A percentile compares a stretch with the other conserved stretches of the same genome.
phyloP scores from a whole-genome alignment of 2,113 vertebrate genomes.

The Prinia subflava region DNA sequence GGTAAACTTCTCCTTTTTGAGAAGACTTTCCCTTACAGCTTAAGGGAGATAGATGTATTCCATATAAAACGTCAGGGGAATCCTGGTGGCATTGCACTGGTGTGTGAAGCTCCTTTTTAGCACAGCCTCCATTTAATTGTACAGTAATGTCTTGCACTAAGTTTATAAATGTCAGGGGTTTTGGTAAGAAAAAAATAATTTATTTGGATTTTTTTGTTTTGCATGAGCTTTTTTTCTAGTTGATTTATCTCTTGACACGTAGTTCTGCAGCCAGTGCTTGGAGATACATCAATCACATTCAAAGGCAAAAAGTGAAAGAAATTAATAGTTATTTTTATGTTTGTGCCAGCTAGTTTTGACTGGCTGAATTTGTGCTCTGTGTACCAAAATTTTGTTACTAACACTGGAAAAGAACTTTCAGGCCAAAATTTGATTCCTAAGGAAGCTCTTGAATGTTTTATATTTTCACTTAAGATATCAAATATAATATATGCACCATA shows the following conservation, averaged over 20 bases:
- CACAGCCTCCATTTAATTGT: background rate
- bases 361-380: background rate
- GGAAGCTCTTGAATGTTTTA: background rate
- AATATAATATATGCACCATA: background rate
- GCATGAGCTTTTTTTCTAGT: background rate
- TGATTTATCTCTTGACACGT: background rate
- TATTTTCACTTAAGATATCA: background rate
- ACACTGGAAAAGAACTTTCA: background rate
- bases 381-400: background rate
- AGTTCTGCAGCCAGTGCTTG: background rate
- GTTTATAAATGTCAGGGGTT: background rate
- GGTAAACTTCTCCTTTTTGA: background rate
- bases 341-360: background rate
- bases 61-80: background rate
- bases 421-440: background rate
- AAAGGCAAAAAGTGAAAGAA: background rate
- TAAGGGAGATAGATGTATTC: background rate
- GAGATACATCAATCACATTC: background rate
- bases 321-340: background rate
- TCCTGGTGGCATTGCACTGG: background rate
- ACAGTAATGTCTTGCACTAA: background rate
- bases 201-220: background rate
- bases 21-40: background rate
- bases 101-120: background rate
- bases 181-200: background rate